Evolutionary conservation across 2,797 vertebrate genomes (phyloP), one percentile per base, ranked within the genome.

Genomic region (Dermochelys coriacea): DNA sequence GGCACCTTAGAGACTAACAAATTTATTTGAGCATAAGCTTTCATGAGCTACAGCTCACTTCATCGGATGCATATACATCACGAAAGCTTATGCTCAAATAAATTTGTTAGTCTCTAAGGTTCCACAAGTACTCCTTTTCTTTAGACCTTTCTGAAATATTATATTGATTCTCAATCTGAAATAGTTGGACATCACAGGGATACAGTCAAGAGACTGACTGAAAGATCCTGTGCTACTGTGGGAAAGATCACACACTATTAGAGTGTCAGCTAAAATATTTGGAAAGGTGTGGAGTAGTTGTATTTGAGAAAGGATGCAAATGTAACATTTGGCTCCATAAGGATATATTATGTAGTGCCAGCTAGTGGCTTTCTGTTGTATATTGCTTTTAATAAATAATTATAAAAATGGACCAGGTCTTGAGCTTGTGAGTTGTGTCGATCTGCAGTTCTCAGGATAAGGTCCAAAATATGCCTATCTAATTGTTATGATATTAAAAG

Each of bases 401-500:
- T 57, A 12, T 85, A 92, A 88, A 92, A 80, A 87, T 0, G 31
- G 34, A 0, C 45, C 85, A 2, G 0, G 12, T 90, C 59, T 82
- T 1, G 0, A 11, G 7, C 78, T 64, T 6, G 51, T 93, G 94
- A 88, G 6, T 8, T 18, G 71, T 37, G n/a, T 64, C 5, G 18
- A 68, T 9, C 16, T 68, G n/a, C 79, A 61, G 16, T 54, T 82
- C 71, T 82, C 87, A 90, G 91, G 93, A 41, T 34, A 50, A 83
- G 23, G 87, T 91, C 92, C 90, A 95, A 77, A 31, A n/a, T n/a
- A n/a, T n/a, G n/a, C n/a, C n/a, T n/a, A n/a, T n/a, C n/a, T n/a
- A n/a, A n/a, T n/a, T n/a, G n/a, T n/a, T n/a, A n/a, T n/a, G n/a
- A 95, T 95, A 95, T 96, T 95, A 93, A 84, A 93, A 80, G 64